A percentile compares a stretch with the other conserved stretches of the same genome.
Evolutionary conservation across 2,113 vertebrate genomes (phyloP).

Genomic region (Gallinago undulata): DNA sequence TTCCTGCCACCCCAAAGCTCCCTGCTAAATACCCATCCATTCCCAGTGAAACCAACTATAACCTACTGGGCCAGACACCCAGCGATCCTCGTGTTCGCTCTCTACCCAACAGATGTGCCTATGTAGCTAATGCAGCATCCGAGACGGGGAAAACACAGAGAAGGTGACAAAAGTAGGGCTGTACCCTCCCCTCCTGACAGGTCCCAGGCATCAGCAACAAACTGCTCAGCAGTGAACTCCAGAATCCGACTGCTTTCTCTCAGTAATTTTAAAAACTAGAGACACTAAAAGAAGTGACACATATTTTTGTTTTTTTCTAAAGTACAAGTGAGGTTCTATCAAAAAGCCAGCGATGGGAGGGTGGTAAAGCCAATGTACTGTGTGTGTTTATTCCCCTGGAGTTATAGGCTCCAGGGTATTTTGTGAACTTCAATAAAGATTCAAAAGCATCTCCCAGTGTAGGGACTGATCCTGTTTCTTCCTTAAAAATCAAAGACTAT

Average conservation of each 20-base stretch:
- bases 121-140: not conserved
- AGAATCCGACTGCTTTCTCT: not conserved
- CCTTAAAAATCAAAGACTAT: not conserved
- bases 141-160: not conserved
- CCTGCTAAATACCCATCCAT: not conserved
- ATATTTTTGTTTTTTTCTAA: not conserved
- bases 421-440: not conserved
- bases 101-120: not conserved
- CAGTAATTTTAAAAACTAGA: not conserved
- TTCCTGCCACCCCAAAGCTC: not conserved
- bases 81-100: fast-evolving
- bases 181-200: not conserved
- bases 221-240: not conserved
- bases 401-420: not conserved
- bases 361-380: not conserved
- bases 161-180: not conserved
- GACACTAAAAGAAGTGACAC: not conserved
- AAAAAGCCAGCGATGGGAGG: not conserved
- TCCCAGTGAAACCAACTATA: not conserved
- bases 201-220: not conserved
- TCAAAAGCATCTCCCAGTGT: not conserved
- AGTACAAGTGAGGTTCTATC: not conserved
- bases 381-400: not conserved
- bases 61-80: not conserved
- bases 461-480: not conserved